Conservation (phyloP, 2,888 invertebrate genomes). For the Sarcophaga carnaria region DNA sequence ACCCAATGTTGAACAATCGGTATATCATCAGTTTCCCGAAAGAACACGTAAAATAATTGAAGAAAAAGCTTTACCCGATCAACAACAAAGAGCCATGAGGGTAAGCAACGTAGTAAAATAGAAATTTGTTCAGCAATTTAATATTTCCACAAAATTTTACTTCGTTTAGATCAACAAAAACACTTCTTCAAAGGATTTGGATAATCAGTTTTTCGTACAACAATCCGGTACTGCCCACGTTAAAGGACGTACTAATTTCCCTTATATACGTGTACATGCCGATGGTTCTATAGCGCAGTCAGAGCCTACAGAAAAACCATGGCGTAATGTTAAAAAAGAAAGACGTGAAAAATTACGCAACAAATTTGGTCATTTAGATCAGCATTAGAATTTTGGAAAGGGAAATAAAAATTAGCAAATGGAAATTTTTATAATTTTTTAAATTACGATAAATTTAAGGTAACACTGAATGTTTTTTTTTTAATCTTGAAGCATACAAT, state of each 20-base stretch:
- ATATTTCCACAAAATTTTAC: not conserved
- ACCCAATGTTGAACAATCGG: slow-evolving; percentile 85
- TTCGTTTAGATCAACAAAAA: slow-evolving; percentile 76
- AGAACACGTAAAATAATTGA: slow-evolving; percentile 80
- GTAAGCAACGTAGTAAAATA: slow-evolving; percentile 76
- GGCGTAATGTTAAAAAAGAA: slow-evolving; percentile 94
- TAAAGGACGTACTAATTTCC: slow-evolving; percentile 80
- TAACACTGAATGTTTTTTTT: too few relatives aligned
- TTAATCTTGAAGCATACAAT: too few relatives aligned
- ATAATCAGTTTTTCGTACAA: slow-evolving; percentile 85
- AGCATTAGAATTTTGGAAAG: slow-evolving; percentile 83
- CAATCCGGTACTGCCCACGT: slow-evolving; percentile 79
- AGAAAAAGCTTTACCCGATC: slow-evolving; percentile 83
- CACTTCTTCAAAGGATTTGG: slow-evolving; percentile 84
- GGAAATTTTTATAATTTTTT: too few relatives aligned
- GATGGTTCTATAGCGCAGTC: slow-evolving; percentile 72
- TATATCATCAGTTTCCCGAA: slow-evolving; percentile 85
- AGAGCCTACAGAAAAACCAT: slow-evolving; percentile 84
- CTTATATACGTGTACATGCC: slow-evolving; percentile 77
- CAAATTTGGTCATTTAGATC: slow-evolving; percentile 92
- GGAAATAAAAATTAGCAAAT: too few relatives aligned
- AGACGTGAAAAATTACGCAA: slow-evolving; percentile 95
- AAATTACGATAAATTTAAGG: too few relatives aligned
- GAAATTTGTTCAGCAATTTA: not conserved
- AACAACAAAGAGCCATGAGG: slow-evolving; percentile 84